Evolutionary conservation across 2,113 vertebrate species (phyloP), one percentile per base, ranked within the genome.

Genomic region (Zootoca vivipara): DNA sequence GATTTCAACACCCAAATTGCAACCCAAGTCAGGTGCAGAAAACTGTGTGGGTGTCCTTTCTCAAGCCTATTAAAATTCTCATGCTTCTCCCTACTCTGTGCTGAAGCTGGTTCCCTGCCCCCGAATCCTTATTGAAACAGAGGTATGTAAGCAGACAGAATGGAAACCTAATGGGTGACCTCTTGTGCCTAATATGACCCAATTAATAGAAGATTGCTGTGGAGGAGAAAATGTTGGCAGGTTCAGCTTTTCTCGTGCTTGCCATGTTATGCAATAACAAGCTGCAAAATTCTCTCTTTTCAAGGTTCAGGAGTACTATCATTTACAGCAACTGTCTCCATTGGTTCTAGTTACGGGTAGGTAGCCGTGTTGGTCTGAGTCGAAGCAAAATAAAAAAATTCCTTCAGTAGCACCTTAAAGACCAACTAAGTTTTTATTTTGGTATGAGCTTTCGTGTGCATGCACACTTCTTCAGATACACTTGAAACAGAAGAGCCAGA

Each of bases 1-100:
- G 79, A 33, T 87, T 82, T 82, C 86, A 82, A 82, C 70, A 75
- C 38, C 35, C 30, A 82, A 82, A 85, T 85, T 85, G 74, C 35
- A 64, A 62, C 30, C n/a, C 52, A 35, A 87, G 56, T 62, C 52
- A 65, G 56, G 35, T 67, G 79, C 62, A 74, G 56, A 82, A 87
- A 16, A 82, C 18, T 82, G 70, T 64, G 83, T 75, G 72, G 86
- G 80, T 42, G 38, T 62, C 28, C 24, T 65, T 20, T 82, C 56
- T 65, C 69, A 74, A 33, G 58, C n/a, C 18, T 35, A 75, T 85
- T 85, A 64, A 85, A 64, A 20, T 38, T 83, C 12, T 30, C 26
- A 46, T 20, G 26, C 1, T 78, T 72, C 22, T 26, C 42, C n/a
- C 7, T 35, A 13, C 20, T n/a, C 35, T 22, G 5, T 42, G 38